A percentile compares a stretch with the other conserved stretches of the same genome.
phyloP scores from a whole-genome alignment of 30 jellyfish, hydroid and myxozoan species.

The Hydractinia symbiolongicarpus region DNA sequence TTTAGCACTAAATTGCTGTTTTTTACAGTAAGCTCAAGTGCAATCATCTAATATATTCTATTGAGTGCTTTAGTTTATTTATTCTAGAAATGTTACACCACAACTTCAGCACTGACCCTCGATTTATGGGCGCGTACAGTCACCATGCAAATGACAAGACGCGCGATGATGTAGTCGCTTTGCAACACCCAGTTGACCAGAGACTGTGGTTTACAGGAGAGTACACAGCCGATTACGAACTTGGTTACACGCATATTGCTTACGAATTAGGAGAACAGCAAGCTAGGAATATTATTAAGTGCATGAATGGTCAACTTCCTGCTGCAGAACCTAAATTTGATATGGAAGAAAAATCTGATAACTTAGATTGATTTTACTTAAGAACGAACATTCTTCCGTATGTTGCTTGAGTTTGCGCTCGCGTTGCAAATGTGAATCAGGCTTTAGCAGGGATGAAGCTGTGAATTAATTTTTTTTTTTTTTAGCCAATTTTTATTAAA shows the following conservation, averaged over 20 bases:
- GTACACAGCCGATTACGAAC: slow-evolving; percentile 28
- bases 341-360: too few species aligned
- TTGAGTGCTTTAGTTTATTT: neutral
- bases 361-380: too few species aligned
- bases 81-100: slow-evolving; percentile 24
- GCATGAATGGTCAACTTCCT: slow-evolving; percentile 1
- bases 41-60: too few species aligned
- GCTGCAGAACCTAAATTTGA: too few species aligned
- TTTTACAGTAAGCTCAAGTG: too few species aligned
- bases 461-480: too few species aligned
- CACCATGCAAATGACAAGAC: slow-evolving; percentile 41
- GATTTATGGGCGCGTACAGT: slow-evolving; percentile 57
- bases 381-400: too few species aligned
- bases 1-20: too few species aligned
- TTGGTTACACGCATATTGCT: slow-evolving; percentile 48
- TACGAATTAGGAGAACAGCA: slow-evolving; percentile 33
- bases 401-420: too few species aligned
- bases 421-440: too few species aligned
- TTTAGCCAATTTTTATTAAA: too few species aligned
- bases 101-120: slow-evolving; percentile 37
- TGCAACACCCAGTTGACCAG: slow-evolving; percentile 41
- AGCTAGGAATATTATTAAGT: slow-evolving; percentile 21
- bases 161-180: slow-evolving; percentile 15
- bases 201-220: slow-evolving; percentile 81
- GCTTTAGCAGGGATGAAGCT: too few species aligned